Evolutionary conservation across 2,888 invertebrate genomes (phyloP).

Genomic region (Limnephilus lunatus): DNA sequence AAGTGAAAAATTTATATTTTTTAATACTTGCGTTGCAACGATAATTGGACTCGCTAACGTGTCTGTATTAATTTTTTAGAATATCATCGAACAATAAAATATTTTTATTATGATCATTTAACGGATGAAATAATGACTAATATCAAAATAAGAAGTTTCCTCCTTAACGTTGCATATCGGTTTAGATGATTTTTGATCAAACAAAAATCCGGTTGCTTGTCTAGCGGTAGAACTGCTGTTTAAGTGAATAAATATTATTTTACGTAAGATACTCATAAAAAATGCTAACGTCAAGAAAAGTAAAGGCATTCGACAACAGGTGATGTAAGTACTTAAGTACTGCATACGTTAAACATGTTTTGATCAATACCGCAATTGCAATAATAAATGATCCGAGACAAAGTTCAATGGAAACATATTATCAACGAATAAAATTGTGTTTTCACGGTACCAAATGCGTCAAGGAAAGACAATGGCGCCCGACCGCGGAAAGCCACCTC

Average conservation of each 20-base stretch:
- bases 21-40: background rate
- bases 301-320: background rate
- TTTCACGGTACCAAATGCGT: background rate
- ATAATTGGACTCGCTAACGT: background rate
- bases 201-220: background rate
- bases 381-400: background rate
- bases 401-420: background rate
- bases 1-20: too few species aligned
- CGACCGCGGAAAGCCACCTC: background rate
- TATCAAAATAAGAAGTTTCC: background rate
- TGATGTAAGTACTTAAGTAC: background rate
- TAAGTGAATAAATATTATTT: too few species aligned
- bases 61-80: background rate
- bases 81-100: background rate
- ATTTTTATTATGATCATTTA: background rate
- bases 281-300: too few species aligned
- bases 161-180: background rate
- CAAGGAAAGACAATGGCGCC: background rate
- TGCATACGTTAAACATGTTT: background rate
- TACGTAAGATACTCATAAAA: too few species aligned
- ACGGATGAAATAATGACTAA: background rate
- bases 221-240: background rate
- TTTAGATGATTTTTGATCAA: background rate
- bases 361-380: background rate
- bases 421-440: background rate